Evolutionary conservation across 2,888 invertebrate genomes (phyloP).

Genomic region (Dolichopus griseipennis): DNA sequence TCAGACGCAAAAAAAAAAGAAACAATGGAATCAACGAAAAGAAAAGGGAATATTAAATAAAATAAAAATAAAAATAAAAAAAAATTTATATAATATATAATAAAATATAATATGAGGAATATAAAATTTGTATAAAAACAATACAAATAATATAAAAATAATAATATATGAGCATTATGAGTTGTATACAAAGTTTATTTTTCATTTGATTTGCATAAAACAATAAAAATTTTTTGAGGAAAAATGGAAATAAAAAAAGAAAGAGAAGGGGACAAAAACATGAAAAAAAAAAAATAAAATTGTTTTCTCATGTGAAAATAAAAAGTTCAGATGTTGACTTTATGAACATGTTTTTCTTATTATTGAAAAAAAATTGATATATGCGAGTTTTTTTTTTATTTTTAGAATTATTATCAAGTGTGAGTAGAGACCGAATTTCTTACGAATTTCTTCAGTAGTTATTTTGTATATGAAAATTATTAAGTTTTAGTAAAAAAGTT

Average conservation of each 20-base stretch:
- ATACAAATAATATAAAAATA: background rate
- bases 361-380: background rate
- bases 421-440: no score
- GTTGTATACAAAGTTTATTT: slow-evolving; percentile 3
- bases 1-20: background rate
- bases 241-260: no score
- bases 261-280: no score
- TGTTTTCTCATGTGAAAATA: slow-evolving; percentile 3
- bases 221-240: background rate
- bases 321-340: slow-evolving; percentile 3
- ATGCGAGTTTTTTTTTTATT: background rate
- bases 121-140: background rate
- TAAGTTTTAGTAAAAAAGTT: no score
- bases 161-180: slow-evolving; percentile 6
- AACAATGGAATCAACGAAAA: background rate
- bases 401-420: no score
- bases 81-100: background rate
- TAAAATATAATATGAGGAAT: background rate
- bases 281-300: background rate
- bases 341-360: slow-evolving; percentile 1
- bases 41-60: background rate
- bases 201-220: slow-evolving; percentile 3
- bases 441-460: no score
- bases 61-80: background rate
- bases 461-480: no score